Percentiles rank a stretch among this genome's conserved stretches.
phyloP scores from a whole-genome alignment of 2,888 invertebrate genomes.

The Nemotelus nigrinus region DNA sequence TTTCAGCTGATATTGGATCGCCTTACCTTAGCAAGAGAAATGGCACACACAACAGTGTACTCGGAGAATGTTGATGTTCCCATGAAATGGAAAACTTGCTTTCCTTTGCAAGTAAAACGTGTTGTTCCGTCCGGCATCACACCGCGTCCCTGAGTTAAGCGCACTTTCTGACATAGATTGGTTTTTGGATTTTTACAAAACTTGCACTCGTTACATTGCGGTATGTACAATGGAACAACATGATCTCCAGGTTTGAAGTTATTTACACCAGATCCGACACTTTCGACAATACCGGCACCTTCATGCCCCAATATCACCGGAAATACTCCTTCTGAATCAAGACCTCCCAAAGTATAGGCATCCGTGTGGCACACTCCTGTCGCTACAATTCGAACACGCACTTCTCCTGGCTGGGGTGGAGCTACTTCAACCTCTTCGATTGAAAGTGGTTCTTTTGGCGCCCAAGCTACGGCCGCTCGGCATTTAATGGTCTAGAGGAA shows the following conservation, averaged over 20 bases:
- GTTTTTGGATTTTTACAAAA: constrained; percentile 96
- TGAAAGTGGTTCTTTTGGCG: constrained; percentile 84
- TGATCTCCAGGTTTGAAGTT: constrained; percentile 90
- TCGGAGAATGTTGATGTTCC: constrained; percentile 96
- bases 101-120: constrained; percentile 75
- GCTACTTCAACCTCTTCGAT: constrained; percentile 94
- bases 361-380: constrained; percentile 93
- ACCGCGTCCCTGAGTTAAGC: constrained; percentile 86
- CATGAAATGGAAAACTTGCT: constrained; percentile 90
- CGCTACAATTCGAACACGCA: constrained; percentile 80
- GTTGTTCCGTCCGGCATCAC: constrained; percentile 92
- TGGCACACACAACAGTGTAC: constrained; percentile 93
- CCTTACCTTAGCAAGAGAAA: constrained; percentile 90
- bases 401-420: constrained; percentile 94
- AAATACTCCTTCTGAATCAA: constrained; percentile 90
- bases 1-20: neutral
- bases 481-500: constrained; percentile 80
- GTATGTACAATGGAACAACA: constrained; percentile 96
- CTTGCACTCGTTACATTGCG: constrained; percentile 96
- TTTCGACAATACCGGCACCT: constrained; percentile 96
- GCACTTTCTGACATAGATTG: constrained; percentile 94
- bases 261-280: constrained; percentile 91
- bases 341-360: constrained; percentile 86
- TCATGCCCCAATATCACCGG: constrained; percentile 96
- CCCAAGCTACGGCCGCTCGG: constrained; percentile 97